Evolutionary conservation across 53 echinoderm and acorn worm species (phyloP), one percentile per base, ranked within the genome.

Genomic region (Antedon mediterranea): DNA sequence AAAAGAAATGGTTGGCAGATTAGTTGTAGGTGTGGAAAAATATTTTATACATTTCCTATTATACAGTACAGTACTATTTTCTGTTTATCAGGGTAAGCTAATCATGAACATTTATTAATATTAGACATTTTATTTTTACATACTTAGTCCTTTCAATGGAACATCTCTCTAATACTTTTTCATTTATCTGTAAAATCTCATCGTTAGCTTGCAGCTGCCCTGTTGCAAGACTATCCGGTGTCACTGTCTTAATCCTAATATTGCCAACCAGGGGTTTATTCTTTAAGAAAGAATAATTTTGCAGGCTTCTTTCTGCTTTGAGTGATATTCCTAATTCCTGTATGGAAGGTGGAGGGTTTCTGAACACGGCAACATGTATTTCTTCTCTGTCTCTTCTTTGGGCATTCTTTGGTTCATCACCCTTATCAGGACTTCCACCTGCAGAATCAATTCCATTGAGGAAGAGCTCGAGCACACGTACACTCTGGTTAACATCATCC

Each of bases 121-220:
- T n/a, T n/a, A n/a, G n/a, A n/a, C 37, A 37, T 37, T 37, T 37
- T 11, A 37, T 11, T 37, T 37, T 37, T 11, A 43, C 90, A 82
- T 77, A 94, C 95, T 91, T 89, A 81, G 87, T 87, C 79, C 88
- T 87, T 31, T 88, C 87, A 71, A 84, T 72, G 29, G 91, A 87
- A 82, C 89, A 91, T 28, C 86, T 87, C 20, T 91, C 91, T 78
- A 94, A 82, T 28, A 94, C 71, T 28, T 91, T 81, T 72, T 84
- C 84, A 80, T 94, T 94, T 44, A 94, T 85, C 34, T 89, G 83
- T 30, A 94, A 34, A 34, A 94, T 32, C 73, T 94, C 95, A 82
- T 94, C 95, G 13, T 89, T 89, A 33, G 82, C 71, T 81, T 85
- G 89, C 27, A 94, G 75, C 43, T 84, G 78, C 27, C 87, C 91